These are phyloP conservation scores for Mormyrus iriodes DNA, from an alignment of 2,113 vertebrate species.

Conservation along the genomic window DNA sequence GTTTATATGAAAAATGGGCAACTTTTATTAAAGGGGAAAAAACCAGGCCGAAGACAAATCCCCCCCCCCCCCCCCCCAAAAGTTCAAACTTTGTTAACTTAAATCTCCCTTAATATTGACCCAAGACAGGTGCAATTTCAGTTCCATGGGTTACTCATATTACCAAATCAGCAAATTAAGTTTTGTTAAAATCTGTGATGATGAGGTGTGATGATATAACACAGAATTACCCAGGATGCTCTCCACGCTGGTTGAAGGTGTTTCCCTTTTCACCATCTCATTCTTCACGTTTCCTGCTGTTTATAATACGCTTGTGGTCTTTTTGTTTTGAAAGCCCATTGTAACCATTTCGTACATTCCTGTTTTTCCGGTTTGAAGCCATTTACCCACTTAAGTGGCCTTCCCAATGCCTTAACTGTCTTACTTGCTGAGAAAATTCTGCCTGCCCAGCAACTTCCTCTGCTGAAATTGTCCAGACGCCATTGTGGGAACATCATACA, in stretches of 20 bases:
- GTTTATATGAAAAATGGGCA: too few relatives aligned
- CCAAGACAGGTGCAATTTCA: too few relatives aligned
- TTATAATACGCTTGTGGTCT: not conserved
- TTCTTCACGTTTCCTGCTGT: not conserved
- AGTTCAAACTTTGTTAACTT: too few relatives aligned
- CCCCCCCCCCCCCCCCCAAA: too few relatives aligned
- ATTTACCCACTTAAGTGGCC: not conserved
- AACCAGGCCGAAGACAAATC: too few relatives aligned
- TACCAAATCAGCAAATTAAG: too few relatives aligned
- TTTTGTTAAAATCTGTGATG: too few relatives aligned
- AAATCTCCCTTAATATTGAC: too few relatives aligned
- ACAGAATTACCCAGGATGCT: too few relatives aligned
- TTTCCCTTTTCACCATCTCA: not conserved
- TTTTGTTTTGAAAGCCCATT: not conserved
- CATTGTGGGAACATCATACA: not conserved
- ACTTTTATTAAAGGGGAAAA: too few relatives aligned
- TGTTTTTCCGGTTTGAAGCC: not conserved
- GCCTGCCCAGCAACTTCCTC: not conserved
- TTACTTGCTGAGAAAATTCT: not conserved
- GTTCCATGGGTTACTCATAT: too few relatives aligned
- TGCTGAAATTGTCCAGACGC: not conserved
- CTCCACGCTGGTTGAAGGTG: not conserved
- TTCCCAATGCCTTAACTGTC: not conserved
- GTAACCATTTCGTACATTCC: not conserved
- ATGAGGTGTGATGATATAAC: too few relatives aligned